phyloP scores from a whole-genome alignment of 1,140 invertebrate species.

The Drosophila rhopaloa region DNA sequence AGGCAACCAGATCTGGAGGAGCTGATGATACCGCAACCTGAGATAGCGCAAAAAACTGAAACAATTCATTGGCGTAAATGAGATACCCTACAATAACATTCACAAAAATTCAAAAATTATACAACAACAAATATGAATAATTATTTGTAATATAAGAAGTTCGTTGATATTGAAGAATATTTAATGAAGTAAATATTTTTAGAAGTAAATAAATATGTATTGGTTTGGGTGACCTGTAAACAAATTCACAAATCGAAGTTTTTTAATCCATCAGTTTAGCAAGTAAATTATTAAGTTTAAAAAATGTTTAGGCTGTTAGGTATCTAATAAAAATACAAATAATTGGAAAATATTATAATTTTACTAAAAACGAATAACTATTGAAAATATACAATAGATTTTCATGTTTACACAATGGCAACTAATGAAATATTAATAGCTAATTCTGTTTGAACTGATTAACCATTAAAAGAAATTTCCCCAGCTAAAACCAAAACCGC shows the following conservation, averaged over 20 bases:
- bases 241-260: too few relatives aligned
- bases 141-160: too few relatives aligned
- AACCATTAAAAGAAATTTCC: background rate
- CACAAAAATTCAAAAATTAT: background rate
- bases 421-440: background rate
- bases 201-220: too few relatives aligned
- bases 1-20: constrained; percentile 19
- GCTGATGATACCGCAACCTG: constrained; percentile 9
- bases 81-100: constrained; percentile 11
- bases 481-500: background rate
- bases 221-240: too few relatives aligned
- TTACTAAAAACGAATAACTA: background rate
- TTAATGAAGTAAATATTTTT: too few relatives aligned
- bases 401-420: background rate
- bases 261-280: too few relatives aligned
- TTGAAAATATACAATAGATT: background rate
- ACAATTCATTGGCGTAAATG: background rate
- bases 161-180: too few relatives aligned
- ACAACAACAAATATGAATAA: background rate
- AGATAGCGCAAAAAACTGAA: constrained; percentile 8
- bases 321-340: background rate
- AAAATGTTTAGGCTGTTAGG: too few relatives aligned
- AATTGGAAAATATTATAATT: background rate
- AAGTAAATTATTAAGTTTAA: too few relatives aligned
- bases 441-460: constrained; percentile 9